Base-by-base conservation (phyloP, 1,140 invertebrate genomes). In the Maconellicoccus hirsutus region DNA sequence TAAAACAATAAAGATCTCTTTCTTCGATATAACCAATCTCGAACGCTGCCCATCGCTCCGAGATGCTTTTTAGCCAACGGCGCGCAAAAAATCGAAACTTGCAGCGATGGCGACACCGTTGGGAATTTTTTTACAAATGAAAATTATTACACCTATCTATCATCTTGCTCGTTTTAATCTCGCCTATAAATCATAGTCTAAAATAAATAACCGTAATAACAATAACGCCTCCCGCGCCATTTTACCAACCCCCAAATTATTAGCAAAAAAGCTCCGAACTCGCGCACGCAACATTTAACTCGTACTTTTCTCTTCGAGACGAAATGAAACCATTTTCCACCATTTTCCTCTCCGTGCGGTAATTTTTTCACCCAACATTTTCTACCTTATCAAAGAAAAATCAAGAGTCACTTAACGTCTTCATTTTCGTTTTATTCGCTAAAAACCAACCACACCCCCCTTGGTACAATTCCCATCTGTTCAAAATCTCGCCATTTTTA, bases 341-440 rank as follows among this genome's bases (percentile, higher is more conserved):
- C n/a, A n/a, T n/a, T n/a, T n/a, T n/a, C n/a, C n/a, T n/a, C n/a
- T n/a, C n/a, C n/a, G n/a, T n/a, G n/a, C n/a, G n/a, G n/a, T n/a
- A 38, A 7, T 38, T 38, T 38, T 38, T 52, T 52, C 42, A 16
- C 2, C 42, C 3, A 16, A 6, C 6, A 52, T 52, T 52, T 52
- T 52, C 42, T 52, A 52, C 42, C 42, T 52, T 52, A 52, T 52
- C 42, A 52, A 52, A 52, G 42, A 52, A 52, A 52, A 52, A 52
- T 52, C 42, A 52, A 52, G 42, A 52, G 42, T 52, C 42, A 52
- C 42, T 52, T 52, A 52, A 52, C 42, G 42, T 52, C 42, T 52
- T 52, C 42, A 52, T 52, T 52, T 52, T 16, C 6, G n/a, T 52
- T 52, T 52, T 52, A 14, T 19, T 52, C 29, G n/a, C n/a, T n/a